These are phyloP conservation scores for Dipodomys ordii DNA, from an alignment of 2,113 vertebrate genomes.

Conservation along the genomic window DNA sequence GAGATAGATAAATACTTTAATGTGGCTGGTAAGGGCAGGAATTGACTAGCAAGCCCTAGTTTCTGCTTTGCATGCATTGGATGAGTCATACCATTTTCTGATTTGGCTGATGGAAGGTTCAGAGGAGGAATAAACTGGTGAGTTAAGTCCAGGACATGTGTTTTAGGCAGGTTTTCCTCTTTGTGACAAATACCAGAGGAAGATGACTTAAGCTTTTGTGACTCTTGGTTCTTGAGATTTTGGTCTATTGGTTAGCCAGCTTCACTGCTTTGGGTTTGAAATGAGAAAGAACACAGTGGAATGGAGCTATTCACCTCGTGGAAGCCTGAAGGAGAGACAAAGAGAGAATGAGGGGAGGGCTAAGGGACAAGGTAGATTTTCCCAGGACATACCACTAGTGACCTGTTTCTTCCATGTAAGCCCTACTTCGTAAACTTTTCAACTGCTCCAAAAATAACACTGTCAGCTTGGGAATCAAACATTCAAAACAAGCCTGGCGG, in stretches of 20 bases:
- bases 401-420: neutral
- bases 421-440: neutral
- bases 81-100: neutral
- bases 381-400: neutral
- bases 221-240: neutral
- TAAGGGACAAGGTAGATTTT: neutral
- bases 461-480: neutral
- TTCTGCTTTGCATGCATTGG: neutral
- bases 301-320: neutral
- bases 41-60: too few species aligned
- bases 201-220: neutral
- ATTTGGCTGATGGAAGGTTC: too few species aligned
- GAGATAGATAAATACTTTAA: neutral
- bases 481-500: neutral
- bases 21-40: neutral
- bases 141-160: neutral
- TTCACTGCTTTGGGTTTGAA: neutral
- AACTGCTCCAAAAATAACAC: neutral
- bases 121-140: neutral
- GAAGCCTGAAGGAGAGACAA: too few species aligned
- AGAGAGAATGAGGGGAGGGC: too few species aligned
- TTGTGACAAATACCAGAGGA: neutral
- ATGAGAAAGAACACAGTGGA: neutral
- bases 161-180: neutral
- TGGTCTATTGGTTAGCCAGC: neutral